These are phyloP conservation scores for Scytalopus superciliaris DNA, from an alignment of 2,113 vertebrate species.

Conservation along the genomic window DNA sequence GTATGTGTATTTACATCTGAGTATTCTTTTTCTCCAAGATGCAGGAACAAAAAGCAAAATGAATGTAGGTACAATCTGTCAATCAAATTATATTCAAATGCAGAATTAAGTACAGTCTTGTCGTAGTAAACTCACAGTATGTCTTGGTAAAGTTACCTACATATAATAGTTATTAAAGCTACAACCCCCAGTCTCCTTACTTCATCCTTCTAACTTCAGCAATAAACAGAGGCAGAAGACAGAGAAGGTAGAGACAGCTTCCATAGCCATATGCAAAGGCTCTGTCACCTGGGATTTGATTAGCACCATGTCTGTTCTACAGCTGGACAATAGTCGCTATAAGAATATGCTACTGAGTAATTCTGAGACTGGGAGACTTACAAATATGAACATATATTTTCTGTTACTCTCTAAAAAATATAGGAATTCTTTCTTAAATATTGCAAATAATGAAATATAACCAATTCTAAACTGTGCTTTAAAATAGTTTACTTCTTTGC, in stretches of 20 bases:
- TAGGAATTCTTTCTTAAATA: background rate
- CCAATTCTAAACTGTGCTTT: background rate
- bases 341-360: background rate
- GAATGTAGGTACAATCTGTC: background rate
- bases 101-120: background rate
- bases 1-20: background rate
- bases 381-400: accelerated
- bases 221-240: background rate
- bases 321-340: background rate
- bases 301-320: background rate
- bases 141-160: background rate
- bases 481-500: background rate
- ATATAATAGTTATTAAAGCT: background rate
- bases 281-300: background rate
- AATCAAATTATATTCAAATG: background rate
- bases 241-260: background rate
- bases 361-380: background rate
- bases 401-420: background rate
- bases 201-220: background rate
- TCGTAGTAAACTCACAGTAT: background rate
- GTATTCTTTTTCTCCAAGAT: background rate
- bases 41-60: background rate
- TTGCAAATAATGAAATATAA: background rate
- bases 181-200: background rate
- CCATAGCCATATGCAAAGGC: background rate